Evolutionary conservation across 1,140 invertebrate genomes (phyloP).

Genomic region (Hirudo medicinalis): DNA sequence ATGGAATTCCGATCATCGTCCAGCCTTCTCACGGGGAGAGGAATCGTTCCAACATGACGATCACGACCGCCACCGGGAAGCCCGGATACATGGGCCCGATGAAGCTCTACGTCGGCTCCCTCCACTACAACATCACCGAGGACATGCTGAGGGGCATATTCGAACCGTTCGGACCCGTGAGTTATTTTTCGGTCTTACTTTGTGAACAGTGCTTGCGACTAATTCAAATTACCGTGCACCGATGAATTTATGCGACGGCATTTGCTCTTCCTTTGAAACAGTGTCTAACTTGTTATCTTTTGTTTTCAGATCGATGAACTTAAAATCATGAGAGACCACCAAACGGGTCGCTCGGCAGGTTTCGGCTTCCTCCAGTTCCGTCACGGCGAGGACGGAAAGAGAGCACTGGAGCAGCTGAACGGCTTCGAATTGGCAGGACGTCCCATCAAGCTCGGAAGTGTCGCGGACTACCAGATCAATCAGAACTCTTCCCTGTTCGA

Average conservation of each 20-base stretch:
- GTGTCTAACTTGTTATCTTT: not conserved
- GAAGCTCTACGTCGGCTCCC: conserved; percentile 87
- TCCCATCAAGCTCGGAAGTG: conserved; percentile 75
- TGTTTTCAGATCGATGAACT: conserved; percentile 72
- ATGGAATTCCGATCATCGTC: conserved; percentile 94
- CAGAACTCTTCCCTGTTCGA: conserved; percentile 49
- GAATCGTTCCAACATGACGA: conserved; percentile 19
- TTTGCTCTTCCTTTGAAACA: too few relatives aligned
- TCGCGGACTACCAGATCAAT: not conserved
- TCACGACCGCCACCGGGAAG: conserved; percentile 22
- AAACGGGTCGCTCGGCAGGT: conserved; percentile 85
- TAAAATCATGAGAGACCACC: conserved; percentile 84
- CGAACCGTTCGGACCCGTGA: conserved; percentile 87
- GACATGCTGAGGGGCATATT: conserved; percentile 97
- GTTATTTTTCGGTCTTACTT: not conserved
- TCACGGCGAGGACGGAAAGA: conserved; percentile 93
- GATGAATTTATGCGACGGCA: too few relatives aligned
- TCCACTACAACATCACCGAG: conserved; percentile 98
- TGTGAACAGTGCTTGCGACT: too few relatives aligned
- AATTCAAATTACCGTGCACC: too few relatives aligned
- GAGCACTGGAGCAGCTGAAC: conserved; percentile 95
- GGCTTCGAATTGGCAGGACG: conserved; percentile 94
- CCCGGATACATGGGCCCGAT: conserved; percentile 61
- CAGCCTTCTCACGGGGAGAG: conserved; percentile 69
- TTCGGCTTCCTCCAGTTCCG: conserved; percentile 95